These are phyloP conservation scores for Perizoma flavofasciatum DNA, from an alignment of 2,888 invertebrate genomes.

Conservation along the genomic window DNA sequence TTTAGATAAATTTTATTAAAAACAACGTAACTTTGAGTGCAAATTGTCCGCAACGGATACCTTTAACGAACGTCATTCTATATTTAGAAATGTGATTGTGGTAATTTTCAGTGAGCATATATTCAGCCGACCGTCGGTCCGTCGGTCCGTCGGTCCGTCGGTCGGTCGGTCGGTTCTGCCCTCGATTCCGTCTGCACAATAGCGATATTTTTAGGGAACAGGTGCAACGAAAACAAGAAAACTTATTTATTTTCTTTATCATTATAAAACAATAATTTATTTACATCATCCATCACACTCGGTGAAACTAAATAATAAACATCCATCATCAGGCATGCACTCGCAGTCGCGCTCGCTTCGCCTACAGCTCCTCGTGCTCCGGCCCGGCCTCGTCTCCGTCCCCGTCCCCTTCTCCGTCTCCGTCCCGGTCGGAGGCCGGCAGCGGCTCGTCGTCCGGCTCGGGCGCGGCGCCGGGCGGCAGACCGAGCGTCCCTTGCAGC, in stretches of 20 bases:
- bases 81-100: too few relatives aligned
- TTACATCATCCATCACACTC: conserved; percentile 14
- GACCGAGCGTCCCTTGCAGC: conserved; percentile 91
- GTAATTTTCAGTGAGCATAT: too few relatives aligned
- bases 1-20: too few relatives aligned
- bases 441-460: conserved; percentile 45
- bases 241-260: too few relatives aligned
- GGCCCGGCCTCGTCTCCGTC: conserved; percentile 41
- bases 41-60: too few relatives aligned
- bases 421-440: conserved; percentile 37
- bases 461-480: conserved; percentile 87
- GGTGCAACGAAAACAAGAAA: neutral
- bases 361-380: conserved; percentile 65
- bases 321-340: conserved; percentile 18
- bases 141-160: too few relatives aligned
- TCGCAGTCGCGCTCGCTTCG: conserved; percentile 4
- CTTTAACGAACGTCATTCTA: too few relatives aligned
- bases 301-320: conserved; percentile 9
- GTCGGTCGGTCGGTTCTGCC: too few relatives aligned
- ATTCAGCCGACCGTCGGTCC: too few relatives aligned
- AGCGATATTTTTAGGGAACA: too few relatives aligned
- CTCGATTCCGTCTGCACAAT: too few relatives aligned
- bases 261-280: conserved; percentile 26
- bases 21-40: too few relatives aligned
- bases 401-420: conserved; percentile 49